Evolutionary conservation across 2,888 invertebrate genomes (phyloP).

Genomic region (Argyra leucocephala): DNA sequence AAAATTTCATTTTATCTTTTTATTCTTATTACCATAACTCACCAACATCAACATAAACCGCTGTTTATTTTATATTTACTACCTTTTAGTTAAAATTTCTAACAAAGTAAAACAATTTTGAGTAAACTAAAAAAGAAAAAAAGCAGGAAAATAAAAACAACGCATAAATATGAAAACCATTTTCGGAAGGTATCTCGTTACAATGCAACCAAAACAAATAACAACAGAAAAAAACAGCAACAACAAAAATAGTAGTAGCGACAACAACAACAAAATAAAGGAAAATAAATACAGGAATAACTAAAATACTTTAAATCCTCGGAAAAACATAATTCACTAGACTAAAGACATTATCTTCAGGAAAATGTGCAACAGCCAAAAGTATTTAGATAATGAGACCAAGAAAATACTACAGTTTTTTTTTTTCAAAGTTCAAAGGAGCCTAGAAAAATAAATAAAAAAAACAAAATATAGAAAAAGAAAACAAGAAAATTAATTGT

Average conservation of each 20-base stretch:
- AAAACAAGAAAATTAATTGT: neutral
- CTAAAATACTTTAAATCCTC: neutral
- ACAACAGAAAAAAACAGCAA: neutral
- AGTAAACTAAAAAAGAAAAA: no score
- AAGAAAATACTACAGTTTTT: neutral
- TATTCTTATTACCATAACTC: no score
- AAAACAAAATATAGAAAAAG: neutral
- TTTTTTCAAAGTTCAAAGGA: neutral
- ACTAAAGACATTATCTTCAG: neutral
- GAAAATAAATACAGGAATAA: neutral
- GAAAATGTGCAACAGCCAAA: constrained; percentile 6
- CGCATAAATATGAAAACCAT: no score
- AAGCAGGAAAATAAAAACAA: no score
- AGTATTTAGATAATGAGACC: constrained; percentile 4
- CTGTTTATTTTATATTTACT: no score
- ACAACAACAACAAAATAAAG: neutral
- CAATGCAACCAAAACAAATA: neutral
- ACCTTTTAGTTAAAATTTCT: no score
- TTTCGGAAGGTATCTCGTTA: neutral
- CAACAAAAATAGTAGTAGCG: neutral
- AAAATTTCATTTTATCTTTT: no score
- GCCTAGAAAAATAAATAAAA: neutral
- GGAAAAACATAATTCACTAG: neutral
- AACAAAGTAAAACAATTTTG: no score
- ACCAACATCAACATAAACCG: no score